These are phyloP conservation scores for Chloebia gouldiae DNA, from an alignment of 2,113 vertebrate genomes.

Conservation along the genomic window DNA sequence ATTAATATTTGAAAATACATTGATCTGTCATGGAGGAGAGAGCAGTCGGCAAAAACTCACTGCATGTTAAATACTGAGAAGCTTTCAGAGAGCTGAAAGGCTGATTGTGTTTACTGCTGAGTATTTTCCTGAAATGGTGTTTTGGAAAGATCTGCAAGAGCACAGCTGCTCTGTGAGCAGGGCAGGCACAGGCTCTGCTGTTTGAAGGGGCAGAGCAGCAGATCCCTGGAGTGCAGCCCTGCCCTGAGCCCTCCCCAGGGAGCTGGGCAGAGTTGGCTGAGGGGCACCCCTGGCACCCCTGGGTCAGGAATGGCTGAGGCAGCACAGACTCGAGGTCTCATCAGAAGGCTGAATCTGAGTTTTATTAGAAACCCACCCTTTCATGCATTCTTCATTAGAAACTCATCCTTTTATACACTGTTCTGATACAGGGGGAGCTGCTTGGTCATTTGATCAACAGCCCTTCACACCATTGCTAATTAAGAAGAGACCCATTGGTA, in stretches of 20 bases:
- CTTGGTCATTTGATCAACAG: background rate
- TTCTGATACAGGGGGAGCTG: background rate
- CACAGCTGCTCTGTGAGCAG: background rate
- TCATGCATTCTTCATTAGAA: background rate
- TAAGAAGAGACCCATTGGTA: background rate
- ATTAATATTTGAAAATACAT: background rate
- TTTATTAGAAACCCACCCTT: background rate
- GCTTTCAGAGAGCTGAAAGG: background rate
- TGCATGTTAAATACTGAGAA: background rate
- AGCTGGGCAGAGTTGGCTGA: background rate
- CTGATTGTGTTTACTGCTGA: background rate
- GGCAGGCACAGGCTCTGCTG: background rate
- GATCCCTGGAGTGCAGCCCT: background rate
- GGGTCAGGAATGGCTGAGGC: no score
- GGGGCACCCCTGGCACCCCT: no score
- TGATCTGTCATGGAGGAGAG: background rate
- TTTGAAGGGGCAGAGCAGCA: background rate
- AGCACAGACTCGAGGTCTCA: no score
- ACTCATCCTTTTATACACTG: background rate
- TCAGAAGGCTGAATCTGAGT: no score
- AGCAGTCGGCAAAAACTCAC: background rate
- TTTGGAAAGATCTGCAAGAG: background rate
- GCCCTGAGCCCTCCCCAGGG: background rate
- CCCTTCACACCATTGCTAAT: background rate
- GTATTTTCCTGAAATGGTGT: background rate